These are phyloP conservation scores for Atherinomorus stipes DNA, from an alignment of 2,113 vertebrate species.

Conservation along the genomic window DNA sequence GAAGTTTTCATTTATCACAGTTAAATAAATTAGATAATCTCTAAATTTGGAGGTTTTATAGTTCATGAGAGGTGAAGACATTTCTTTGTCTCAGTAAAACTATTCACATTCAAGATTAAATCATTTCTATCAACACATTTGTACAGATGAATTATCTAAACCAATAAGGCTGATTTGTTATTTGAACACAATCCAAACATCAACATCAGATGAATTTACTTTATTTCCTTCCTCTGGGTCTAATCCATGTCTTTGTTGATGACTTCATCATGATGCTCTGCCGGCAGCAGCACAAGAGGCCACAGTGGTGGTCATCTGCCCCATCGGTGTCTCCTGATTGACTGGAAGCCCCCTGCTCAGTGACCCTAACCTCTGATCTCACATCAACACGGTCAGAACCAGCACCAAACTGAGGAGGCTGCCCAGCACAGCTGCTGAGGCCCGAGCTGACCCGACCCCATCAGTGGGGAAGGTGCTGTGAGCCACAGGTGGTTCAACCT, in stretches of 20 bases:
- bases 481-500: not conserved
- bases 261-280: not conserved
- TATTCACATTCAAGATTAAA: too few species aligned
- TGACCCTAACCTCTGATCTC: constrained; percentile 24
- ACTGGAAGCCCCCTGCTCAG: not conserved
- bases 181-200: too few species aligned
- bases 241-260: not conserved
- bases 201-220: too few species aligned
- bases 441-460: not conserved
- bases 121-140: too few species aligned
- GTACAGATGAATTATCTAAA: not conserved
- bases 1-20: too few species aligned
- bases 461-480: not conserved
- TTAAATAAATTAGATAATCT: too few species aligned
- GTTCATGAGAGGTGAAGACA: too few species aligned
- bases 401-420: constrained; percentile 53
- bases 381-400: constrained; percentile 31
- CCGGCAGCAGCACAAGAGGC: not conserved
- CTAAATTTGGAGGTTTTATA: too few species aligned
- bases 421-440: constrained; percentile 9
- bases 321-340: not conserved
- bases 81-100: too few species aligned
- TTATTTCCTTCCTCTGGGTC: too few species aligned
- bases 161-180: not conserved
- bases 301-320: not conserved